Percentiles rank a stretch among this genome's conserved stretches.
phyloP scores from a whole-genome alignment of 1,140 invertebrate species.

The Brachionus manjavacas region DNA sequence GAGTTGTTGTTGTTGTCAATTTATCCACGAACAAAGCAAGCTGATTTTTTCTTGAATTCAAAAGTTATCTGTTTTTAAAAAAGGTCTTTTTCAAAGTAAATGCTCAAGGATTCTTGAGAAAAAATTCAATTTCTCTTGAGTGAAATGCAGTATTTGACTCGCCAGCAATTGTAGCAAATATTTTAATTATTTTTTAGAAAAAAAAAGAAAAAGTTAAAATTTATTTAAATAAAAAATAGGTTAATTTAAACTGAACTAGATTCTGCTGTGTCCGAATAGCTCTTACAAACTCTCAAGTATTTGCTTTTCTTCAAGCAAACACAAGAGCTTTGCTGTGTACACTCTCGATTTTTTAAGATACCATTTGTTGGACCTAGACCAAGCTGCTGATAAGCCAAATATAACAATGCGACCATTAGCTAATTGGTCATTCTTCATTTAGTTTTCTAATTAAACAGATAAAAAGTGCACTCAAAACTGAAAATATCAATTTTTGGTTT shows the following conservation, averaged over 20 bases:
- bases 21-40: not conserved
- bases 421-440: not conserved
- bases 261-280: not conserved
- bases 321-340: too few relatives aligned
- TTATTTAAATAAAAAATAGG: not conserved
- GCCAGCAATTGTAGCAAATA: not conserved
- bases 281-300: not conserved
- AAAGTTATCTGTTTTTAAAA: not conserved
- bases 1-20: not conserved
- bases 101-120: not conserved
- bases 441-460: not conserved
- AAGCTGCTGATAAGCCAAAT: not conserved
- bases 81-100: not conserved
- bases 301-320: not conserved
- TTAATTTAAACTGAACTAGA: constrained; percentile 32
- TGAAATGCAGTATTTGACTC: not conserved
- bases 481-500: not conserved
- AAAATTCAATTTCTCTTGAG: not conserved
- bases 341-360: not conserved
- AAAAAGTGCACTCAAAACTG: not conserved
- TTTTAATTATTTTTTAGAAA: not conserved
- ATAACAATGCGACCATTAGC: not conserved
- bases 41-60: not conserved
- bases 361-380: not conserved
- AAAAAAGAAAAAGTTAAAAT: not conserved